Base-by-base conservation (phyloP, 2,888 invertebrate genomes). In the Hedychridium roseum region DNA sequence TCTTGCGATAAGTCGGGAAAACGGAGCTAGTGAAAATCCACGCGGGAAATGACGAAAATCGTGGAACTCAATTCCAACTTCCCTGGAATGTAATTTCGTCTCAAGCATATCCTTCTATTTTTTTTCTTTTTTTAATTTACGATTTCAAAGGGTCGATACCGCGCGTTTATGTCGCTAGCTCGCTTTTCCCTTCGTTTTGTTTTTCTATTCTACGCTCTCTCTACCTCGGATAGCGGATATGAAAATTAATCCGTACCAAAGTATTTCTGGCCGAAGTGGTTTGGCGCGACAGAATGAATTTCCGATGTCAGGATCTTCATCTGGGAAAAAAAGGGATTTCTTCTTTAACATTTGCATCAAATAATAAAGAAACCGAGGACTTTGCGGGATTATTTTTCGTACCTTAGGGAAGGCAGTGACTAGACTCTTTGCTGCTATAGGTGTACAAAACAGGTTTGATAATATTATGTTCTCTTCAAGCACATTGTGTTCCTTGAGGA, bases 181-280 rank as follows among this genome's bases (percentile, higher is more conserved):
- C 46, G 60, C 51, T 60, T 58, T 58, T n/a, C n/a, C n/a, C n/a
- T n/a, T n/a, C n/a, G n/a, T n/a, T n/a, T n/a, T n/a, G n/a, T n/a
- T n/a, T n/a, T n/a, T n/a, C n/a, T n/a, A n/a, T n/a, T n/a, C n/a
- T n/a, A n/a, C n/a, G n/a, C n/a, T n/a, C n/a, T n/a, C n/a, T n/a
- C n/a, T n/a, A n/a, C n/a, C n/a, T n/a, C n/a, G n/a, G n/a, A n/a
- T n/a, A n/a, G n/a, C n/a, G n/a, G n/a, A n/a, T n/a, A 43, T 43
- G 46, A 64, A 64, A 61, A 70, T 76, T 65, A 98, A 82, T 97
- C 97, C 45, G 98, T 98, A 61, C 98, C 98, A 82, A 99, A 99
- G 82, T 99, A 99, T 80, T 94, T 97, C 80, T 94, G 93, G 40
- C 98, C 97, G 81, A 99, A 99, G 80, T 98, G 97, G 81, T 94